Conservation (phyloP, 2,113 vertebrate genomes). For the Malaclemys terrapin region DNA sequence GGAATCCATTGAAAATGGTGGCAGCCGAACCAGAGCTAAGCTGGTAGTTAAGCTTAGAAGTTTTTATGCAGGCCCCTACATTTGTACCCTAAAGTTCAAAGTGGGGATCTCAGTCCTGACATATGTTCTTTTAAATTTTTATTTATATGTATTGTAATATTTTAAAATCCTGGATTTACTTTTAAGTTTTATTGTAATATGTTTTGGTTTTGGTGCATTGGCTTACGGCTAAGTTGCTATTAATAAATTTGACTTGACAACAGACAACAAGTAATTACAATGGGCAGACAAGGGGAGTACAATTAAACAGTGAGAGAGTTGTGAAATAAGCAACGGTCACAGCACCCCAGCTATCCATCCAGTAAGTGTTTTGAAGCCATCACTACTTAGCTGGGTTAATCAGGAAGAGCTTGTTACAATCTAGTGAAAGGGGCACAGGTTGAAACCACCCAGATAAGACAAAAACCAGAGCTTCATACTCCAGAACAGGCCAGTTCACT, state of each 20-base stretch:
- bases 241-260: background rate
- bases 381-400: background rate
- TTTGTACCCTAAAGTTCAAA: too few species aligned
- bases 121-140: background rate
- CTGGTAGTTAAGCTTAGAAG: too few species aligned
- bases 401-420: background rate
- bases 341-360: background rate
- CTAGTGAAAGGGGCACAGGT: background rate
- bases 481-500: background rate
- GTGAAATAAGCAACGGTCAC: background rate
- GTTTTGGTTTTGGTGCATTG: background rate
- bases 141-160: background rate
- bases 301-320: background rate
- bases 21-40: too few species aligned
- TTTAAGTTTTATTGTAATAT: background rate
- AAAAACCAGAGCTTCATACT: background rate
- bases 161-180: background rate
- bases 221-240: background rate
- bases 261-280: background rate
- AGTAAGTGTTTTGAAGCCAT: background rate
- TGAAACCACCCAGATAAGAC: background rate
- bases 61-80: too few species aligned
- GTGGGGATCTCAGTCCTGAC: too few species aligned
- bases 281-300: background rate
- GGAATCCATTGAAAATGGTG: too few species aligned